These are phyloP conservation scores for Pristionchus maxplancki DNA, from an alignment of 2,888 invertebrate genomes.

Conservation along the genomic window DNA sequence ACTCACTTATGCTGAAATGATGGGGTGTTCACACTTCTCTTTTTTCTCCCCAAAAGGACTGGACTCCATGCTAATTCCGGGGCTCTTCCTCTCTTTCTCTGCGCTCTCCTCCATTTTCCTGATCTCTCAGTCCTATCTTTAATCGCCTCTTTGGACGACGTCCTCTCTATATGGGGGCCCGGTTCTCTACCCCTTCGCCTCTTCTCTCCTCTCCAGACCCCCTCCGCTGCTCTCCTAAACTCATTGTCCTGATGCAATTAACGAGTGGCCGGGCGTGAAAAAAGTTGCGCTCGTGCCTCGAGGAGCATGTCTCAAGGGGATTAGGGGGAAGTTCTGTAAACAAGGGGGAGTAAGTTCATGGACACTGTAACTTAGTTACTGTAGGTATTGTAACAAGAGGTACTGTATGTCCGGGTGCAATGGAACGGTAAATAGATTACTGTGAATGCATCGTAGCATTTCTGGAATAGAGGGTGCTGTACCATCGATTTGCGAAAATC, in stretches of 20 bases:
- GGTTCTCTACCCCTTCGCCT: not conserved
- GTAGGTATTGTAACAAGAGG: not conserved
- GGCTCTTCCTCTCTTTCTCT: conserved; percentile 27
- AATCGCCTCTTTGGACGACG: conserved; percentile 26
- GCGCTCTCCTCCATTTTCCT: not conserved
- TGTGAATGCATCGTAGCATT: too few relatives aligned
- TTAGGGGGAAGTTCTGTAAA: not conserved
- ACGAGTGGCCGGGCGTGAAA: conserved; percentile 39
- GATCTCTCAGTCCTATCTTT: conserved; percentile 10
- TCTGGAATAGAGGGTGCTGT: too few relatives aligned
- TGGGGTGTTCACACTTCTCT: conserved; percentile 6
- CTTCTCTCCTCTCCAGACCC: not conserved
- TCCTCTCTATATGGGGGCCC: not conserved
- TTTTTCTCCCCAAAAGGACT: not conserved
- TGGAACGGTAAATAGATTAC: too few relatives aligned
- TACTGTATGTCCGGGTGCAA: not conserved
- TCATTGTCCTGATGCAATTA: conserved; percentile 41
- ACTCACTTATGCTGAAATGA: conserved; percentile 12
- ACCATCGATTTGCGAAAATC: not conserved
- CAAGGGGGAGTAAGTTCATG: not conserved
- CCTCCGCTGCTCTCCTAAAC: not conserved
- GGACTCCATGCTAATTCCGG: conserved; percentile 39
- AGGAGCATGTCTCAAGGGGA: not conserved
- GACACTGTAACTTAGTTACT: not conserved
- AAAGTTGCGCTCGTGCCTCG: not conserved